Evolutionary conservation across 2,888 invertebrate species (phyloP).

Genomic region (Acleris sparsana): DNA sequence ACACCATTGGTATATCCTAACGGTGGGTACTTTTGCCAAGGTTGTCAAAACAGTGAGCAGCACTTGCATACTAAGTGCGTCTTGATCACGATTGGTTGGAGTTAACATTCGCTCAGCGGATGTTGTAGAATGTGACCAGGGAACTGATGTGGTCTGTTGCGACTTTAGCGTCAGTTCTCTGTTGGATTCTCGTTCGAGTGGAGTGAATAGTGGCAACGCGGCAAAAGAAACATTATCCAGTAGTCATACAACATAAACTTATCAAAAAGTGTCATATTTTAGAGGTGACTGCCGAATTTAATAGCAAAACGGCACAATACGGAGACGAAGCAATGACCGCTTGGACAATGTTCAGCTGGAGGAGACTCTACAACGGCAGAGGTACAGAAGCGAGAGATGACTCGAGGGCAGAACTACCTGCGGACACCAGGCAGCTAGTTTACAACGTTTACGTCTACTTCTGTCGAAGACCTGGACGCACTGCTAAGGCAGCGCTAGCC

Average conservation of each 20-base stretch:
- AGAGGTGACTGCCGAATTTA: neutral
- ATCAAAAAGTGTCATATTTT: neutral
- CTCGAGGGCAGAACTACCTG: constrained; percentile 66
- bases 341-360: constrained; percentile 82
- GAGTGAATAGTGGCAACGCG: constrained; percentile 48
- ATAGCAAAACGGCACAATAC: constrained; percentile 76
- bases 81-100: constrained; percentile 49
- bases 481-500: constrained; percentile 66
- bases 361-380: constrained; percentile 70
- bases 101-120: constrained; percentile 73
- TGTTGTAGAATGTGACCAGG: constrained; percentile 72
- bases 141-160: constrained; percentile 62
- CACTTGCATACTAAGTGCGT: constrained; percentile 60
- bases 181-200: constrained; percentile 61
- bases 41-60: constrained; percentile 54
- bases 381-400: constrained; percentile 63
- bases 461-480: constrained; percentile 70
- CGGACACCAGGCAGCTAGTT: constrained; percentile 75
- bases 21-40: constrained; percentile 66
- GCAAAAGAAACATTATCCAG: neutral
- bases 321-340: constrained; percentile 80
- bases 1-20: constrained; percentile 56
- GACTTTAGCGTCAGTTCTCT: constrained; percentile 63
- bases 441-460: constrained; percentile 79
- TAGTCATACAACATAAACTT: no score